Conservation (phyloP, 2,113 vertebrate genomes). For the Polypterus bichir region DNA sequence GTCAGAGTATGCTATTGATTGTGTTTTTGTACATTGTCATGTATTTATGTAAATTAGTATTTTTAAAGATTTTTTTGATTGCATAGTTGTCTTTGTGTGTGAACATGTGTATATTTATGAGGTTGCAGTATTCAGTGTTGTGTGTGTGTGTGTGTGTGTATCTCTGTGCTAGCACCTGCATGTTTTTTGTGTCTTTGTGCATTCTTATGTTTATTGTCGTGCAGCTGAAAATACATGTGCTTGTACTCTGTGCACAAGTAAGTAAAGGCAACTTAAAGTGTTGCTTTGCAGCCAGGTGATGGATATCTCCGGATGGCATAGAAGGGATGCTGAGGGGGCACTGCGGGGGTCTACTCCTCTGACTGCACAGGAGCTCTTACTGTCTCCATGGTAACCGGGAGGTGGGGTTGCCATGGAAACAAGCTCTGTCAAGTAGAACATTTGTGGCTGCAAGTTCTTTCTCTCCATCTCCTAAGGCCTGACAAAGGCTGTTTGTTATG, state of each 20-base stretch:
- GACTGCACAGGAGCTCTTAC: too few species aligned
- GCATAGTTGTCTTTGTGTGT: conserved; percentile 3
- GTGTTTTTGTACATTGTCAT: too few species aligned
- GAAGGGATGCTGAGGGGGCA: too few species aligned
- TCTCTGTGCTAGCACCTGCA: background rate
- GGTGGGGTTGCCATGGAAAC: too few species aligned
- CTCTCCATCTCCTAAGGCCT: background rate
- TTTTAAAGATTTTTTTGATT: too few species aligned
- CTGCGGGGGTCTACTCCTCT: too few species aligned
- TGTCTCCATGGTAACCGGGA: too few species aligned
- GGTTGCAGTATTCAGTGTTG: too few species aligned
- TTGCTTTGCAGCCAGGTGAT: conserved; percentile 33
- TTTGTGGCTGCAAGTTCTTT: conserved; percentile 1
- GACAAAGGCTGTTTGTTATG: conserved; percentile 4
- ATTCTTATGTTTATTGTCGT: conserved; percentile 11
- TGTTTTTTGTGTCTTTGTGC: conserved; percentile 1
- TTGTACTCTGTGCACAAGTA: too few species aligned
- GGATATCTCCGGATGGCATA: too few species aligned
- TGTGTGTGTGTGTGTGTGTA: background rate
- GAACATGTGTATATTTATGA: background rate
- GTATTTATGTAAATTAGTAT: too few species aligned
- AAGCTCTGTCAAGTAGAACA: too few species aligned
- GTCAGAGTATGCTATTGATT: background rate
- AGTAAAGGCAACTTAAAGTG: conserved; percentile 47
- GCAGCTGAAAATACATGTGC: background rate